Base-by-base conservation (phyloP, 2,888 invertebrate species). In the Chelonus formosanus region DNA sequence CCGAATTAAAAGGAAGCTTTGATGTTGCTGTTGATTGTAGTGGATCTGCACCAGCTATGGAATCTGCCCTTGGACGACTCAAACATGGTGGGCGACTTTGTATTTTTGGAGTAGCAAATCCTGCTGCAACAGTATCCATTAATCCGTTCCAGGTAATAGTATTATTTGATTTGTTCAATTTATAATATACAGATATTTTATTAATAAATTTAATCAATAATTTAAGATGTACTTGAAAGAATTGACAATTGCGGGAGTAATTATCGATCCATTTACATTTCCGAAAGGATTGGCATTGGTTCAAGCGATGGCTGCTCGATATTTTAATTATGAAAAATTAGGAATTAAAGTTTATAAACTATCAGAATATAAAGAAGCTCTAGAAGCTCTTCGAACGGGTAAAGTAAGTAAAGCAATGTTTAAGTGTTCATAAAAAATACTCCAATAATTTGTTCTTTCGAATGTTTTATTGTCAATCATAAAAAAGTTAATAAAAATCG, bases 11-110 rank as follows among this genome's bases (percentile, higher is more conserved):
- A 1, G 86, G 87, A 10, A 81, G 85, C 0, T 91, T 88, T 72
- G 90, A 92, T 73, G 84, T 91, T 50, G 88, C 90, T 6, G 86
- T 92, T n/a, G 92, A 92, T 71, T 92, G 92, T 76, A 91, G 91
- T 77, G 92, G 92, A 78, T 90, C 87, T 6, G 90, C 89, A 1
- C 89, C 89, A 66, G 92, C 91, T 0, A 89, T 91, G 83, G 90
- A 91, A 77, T 85, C 87, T 3, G 89, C 86, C 3, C 81, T 91
- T 60, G 84, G 86, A 43, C 84, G 90, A 44, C 67, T 92, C 66
- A 84, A 82, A 5, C 83, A 81, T 1, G 91, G 91, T 0, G 92
- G 91, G 0, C 90, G 89, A 72, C 87, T 91, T 53, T 88, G 90
- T 4, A 83, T 91, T 36, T 92, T 92, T 73, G 92, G 92, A 1